phyloP scores from a whole-genome alignment of 2,888 invertebrate species.

The Cantharis lateralis region DNA sequence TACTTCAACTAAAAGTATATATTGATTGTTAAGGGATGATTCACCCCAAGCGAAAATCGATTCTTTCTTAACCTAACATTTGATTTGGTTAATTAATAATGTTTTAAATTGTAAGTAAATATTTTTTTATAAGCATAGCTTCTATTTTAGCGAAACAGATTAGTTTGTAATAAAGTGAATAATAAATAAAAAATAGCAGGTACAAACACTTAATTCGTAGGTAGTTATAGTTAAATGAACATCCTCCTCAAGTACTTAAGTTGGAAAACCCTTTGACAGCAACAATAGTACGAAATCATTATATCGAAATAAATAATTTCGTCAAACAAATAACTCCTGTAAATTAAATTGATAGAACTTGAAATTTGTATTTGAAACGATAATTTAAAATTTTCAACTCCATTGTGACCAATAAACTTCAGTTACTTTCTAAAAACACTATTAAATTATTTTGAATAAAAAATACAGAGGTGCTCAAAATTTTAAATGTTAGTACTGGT shows the following conservation, averaged over 20 bases:
- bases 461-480: neutral
- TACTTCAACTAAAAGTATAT: neutral
- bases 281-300: neutral
- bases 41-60: constrained; percentile 16
- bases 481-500: too few relatives aligned
- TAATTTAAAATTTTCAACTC: neutral
- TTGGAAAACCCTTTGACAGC: neutral
- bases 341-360: neutral
- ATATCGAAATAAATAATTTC: neutral
- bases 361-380: neutral
- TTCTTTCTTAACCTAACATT: neutral
- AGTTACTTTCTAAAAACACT: neutral
- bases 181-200: neutral
- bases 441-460: neutral
- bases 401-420: neutral
- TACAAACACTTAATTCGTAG: neutral
- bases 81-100: neutral
- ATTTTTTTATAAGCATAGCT: neutral
- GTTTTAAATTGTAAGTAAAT: neutral
- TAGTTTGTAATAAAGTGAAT: neutral
- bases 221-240: neutral
- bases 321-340: neutral
- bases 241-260: neutral
- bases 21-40: constrained; percentile 27
- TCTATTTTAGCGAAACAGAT: neutral